Conservation (phyloP, 2,797 vertebrate genomes). For the Tachyglossus aculeatus region DNA sequence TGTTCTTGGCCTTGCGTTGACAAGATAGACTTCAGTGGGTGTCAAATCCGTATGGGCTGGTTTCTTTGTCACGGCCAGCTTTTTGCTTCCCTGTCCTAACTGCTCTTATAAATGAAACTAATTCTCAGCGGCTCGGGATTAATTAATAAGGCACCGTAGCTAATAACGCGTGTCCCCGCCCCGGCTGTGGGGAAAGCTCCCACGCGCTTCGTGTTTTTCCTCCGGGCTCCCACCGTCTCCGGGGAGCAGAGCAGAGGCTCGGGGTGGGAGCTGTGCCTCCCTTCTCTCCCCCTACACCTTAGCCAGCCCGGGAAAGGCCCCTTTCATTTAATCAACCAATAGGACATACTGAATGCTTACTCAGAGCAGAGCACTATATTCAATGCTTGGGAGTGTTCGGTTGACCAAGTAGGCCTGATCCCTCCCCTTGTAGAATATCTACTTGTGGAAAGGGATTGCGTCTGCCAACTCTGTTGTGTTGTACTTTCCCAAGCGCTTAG, state of each 20-base stretch:
- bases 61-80: conserved; percentile 62
- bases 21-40: conserved; percentile 81
- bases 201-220: neutral
- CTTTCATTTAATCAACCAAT: too few relatives aligned
- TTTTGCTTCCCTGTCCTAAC: conserved; percentile 14
- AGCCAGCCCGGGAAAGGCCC: accelerated
- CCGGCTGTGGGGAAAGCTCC: neutral
- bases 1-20: conserved; percentile 84
- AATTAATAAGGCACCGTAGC: conserved; percentile 27
- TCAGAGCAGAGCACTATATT: too few relatives aligned
- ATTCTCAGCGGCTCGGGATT: conserved; percentile 40
- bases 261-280: accelerated
- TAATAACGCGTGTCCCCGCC: neutral
- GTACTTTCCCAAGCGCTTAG: too few relatives aligned
- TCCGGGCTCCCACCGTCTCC: neutral
- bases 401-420: too few relatives aligned
- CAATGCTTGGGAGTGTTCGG: too few relatives aligned
- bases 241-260: accelerated
- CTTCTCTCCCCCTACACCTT: accelerated
- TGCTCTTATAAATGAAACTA: conserved; percentile 34
- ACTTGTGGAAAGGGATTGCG: too few relatives aligned
- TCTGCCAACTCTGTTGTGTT: too few relatives aligned
- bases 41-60: conserved; percentile 70
- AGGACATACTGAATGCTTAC: too few relatives aligned
- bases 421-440: too few relatives aligned